These are phyloP conservation scores for Battus philenor DNA, from an alignment of 1,140 invertebrate genomes.

Conservation along the genomic window DNA sequence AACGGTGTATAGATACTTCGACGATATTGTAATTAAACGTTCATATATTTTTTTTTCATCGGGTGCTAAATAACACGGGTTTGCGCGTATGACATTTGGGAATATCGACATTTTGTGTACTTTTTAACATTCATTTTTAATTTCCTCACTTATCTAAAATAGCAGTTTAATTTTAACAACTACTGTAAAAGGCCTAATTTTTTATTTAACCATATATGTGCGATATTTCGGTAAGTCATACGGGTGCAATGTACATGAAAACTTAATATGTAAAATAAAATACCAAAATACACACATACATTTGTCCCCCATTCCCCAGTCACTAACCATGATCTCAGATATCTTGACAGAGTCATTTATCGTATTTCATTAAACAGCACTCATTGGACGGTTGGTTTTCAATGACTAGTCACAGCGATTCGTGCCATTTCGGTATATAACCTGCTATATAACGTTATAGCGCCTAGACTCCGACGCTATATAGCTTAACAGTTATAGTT, in stretches of 20 bases:
- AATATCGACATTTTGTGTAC: conserved; percentile 44
- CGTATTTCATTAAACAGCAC: not conserved
- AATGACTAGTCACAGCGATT: conserved; percentile 6
- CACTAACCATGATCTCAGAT: conserved; percentile 12
- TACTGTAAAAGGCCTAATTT: conserved; percentile 6
- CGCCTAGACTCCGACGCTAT: not conserved
- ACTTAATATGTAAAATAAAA: conserved; percentile 1
- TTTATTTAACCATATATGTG: conserved; percentile 4
- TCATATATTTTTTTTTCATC: conserved; percentile 27
- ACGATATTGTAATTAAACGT: conserved; percentile 20
- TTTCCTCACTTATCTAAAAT: not conserved
- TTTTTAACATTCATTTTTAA: not conserved
- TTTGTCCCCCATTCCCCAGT: not conserved
- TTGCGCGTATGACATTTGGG: conserved; percentile 21
- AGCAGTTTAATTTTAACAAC: not conserved
- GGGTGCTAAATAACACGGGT: conserved; percentile 47
- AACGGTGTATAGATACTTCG: not conserved
- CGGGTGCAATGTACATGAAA: conserved; percentile 11
- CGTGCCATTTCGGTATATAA: conserved; percentile 1
- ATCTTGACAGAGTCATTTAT: not conserved
- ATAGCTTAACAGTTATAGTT: conserved; percentile 8
- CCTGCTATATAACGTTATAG: not conserved
- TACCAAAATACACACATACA: not conserved
- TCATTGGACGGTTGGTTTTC: not conserved
- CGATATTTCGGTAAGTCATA: conserved; percentile 6